Percentiles rank a stretch among this genome's conserved stretches.
phyloP scores from a whole-genome alignment of 2,113 vertebrate species.

The Halcyon senegalensis region DNA sequence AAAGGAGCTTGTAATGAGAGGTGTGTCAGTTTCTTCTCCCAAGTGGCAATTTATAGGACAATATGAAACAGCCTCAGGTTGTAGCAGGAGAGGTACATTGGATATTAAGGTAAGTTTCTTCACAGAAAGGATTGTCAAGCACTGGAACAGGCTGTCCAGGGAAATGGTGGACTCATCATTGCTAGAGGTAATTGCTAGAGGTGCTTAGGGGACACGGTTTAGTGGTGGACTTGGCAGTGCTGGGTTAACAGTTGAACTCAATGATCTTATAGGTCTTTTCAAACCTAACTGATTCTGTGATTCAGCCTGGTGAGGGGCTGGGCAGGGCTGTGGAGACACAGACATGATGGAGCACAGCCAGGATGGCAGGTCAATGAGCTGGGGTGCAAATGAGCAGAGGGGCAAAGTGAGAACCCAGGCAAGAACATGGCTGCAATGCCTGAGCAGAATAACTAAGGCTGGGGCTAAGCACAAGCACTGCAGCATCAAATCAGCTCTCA shows the following conservation, averaged over 20 bases:
- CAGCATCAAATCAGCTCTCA: background rate
- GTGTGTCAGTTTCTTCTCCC: background rate
- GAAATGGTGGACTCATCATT: background rate
- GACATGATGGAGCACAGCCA: fast-evolving
- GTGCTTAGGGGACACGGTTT: background rate
- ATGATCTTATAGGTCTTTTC: background rate
- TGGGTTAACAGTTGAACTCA: background rate
- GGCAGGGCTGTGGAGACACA: background rate
- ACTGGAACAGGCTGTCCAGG: background rate
- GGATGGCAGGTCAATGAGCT: background rate
- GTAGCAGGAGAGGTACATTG: background rate
- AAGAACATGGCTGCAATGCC: fast-evolving
- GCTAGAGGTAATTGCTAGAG: background rate
- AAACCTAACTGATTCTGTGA: background rate
- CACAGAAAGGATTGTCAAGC: background rate
- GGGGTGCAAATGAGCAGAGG: background rate
- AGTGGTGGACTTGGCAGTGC: background rate
- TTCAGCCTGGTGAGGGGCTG: fast-evolving
- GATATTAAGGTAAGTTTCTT: background rate
- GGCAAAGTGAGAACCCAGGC: background rate
- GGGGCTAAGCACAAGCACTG: background rate
- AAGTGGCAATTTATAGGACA: background rate
- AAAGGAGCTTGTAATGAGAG: background rate
- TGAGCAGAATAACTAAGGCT: background rate
- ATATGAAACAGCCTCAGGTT: background rate